Evolutionary conservation across 2,797 vertebrate genomes (phyloP).

Genomic region (Lepidocolaptes lacrymiger): DNA sequence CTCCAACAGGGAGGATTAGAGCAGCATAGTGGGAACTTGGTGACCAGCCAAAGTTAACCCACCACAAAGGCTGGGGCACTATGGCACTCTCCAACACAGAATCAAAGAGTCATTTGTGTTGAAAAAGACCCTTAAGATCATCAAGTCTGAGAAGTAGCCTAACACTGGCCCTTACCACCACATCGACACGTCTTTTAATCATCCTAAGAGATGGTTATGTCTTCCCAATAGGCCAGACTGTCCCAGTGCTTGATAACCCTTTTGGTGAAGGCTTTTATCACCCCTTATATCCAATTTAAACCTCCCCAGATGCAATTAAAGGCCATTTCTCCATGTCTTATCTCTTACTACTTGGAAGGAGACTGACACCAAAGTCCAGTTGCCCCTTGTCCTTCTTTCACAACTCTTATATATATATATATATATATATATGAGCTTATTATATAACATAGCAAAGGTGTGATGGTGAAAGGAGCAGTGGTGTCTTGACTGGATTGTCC

Average conservation of each 20-base stretch:
- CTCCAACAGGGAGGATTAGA: not conserved
- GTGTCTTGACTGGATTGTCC: not conserved
- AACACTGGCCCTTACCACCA: not conserved
- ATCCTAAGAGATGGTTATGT: not conserved
- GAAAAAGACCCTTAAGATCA: not conserved
- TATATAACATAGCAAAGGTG: not conserved
- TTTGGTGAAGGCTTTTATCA: not conserved
- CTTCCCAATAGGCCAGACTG: not conserved
- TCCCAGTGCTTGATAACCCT: not conserved
- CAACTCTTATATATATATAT: not conserved
- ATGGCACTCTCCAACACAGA: not conserved
- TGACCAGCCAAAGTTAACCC: not conserved
- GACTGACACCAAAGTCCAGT: not conserved
- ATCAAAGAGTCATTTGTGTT: not conserved
- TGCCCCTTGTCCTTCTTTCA: not conserved
- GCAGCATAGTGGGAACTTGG: not conserved
- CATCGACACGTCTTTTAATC: not conserved
- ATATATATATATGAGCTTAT: not conserved
- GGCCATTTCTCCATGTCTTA: not conserved
- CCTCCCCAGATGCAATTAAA: not conserved
- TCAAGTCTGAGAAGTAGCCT: not conserved
- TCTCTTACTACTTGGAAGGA: not conserved
- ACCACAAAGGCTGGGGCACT: not conserved
- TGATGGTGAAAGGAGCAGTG: not conserved
- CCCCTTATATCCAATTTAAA: not conserved